Evolutionary conservation across 2,888 invertebrate species (phyloP).

Genomic region (Phytoseiulus persimilis): DNA sequence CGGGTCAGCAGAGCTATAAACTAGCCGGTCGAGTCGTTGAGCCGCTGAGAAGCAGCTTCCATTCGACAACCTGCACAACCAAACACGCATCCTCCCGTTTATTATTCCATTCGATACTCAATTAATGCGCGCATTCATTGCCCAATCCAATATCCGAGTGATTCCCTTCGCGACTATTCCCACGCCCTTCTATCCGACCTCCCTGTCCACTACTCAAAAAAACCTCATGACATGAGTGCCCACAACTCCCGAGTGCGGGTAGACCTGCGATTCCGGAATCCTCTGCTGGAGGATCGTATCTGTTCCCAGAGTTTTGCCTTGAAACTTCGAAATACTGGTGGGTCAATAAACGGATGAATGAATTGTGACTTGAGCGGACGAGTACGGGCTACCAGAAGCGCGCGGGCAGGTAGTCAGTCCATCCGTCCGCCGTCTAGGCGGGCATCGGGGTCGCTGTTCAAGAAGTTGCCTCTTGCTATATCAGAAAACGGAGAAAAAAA

Average conservation of each 20-base stretch:
- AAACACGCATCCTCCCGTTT: background rate
- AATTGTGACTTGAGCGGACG: background rate
- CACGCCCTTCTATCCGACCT: background rate
- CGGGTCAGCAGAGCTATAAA: background rate
- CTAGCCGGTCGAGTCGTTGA: background rate
- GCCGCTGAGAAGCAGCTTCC: background rate
- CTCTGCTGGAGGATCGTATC: too few species aligned
- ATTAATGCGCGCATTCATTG: background rate
- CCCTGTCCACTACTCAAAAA: background rate
- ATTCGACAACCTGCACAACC: background rate
- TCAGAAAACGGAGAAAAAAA: background rate
- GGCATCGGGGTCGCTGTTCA: background rate
- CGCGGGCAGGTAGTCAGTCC: background rate
- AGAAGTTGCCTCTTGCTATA: background rate
- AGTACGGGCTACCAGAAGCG: background rate
- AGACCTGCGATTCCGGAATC: too few species aligned
- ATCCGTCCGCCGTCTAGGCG: too few species aligned
- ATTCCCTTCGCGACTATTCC: background rate
- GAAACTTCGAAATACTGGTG: too few species aligned
- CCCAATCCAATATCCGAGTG: background rate
- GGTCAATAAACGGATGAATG: background rate
- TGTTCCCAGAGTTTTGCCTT: too few species aligned
- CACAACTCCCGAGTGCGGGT: too few species aligned
- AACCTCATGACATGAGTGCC: too few species aligned
- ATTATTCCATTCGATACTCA: background rate